Base-by-base conservation (phyloP, 2,888 invertebrate genomes). In the Dasysyrphus tricinctus region DNA sequence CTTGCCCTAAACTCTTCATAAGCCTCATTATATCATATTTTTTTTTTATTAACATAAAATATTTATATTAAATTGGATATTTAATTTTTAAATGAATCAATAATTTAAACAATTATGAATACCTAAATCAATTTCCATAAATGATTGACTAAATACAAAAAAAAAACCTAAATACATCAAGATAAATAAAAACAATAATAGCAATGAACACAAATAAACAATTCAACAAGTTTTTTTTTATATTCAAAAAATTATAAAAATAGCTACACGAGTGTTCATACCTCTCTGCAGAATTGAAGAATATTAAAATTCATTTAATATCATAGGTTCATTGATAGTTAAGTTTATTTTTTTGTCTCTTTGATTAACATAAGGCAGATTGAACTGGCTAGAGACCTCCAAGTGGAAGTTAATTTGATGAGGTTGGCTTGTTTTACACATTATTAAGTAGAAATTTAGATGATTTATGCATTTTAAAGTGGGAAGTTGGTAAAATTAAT, bases 321-420 rank as follows among this genome's bases (percentile, higher is more conserved):
- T 37, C 12, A 47, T 19, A 29, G 34, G 65, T 49, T 67, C 65
- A 67, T 65, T 65, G 65, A 67, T 34, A 67, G 16, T 67, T 34
- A 67, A 67, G 49, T 49, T 37, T 34, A 19, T 12, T 47, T 65
- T 67, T 14, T 63, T 54, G 11, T 44, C 14, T 42, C 4, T 29
- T 59, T 19, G 6, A 42, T 44, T 63, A 44, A 34, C 65, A 67
- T 67, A 67, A 67, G 49, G 65, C 65, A 67, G 65, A 49, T 67
- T 19, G 3, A 67, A 67, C 49, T 67, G 65, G 49, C 6, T 32
- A 47, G 0, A 65, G 32, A n/a, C 47, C 39, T 61, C 19, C 47
- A 32, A 2, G 16, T 49, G 16, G 19, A 19, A 67, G 16, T 34
- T 16, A 65, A 65, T 65, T 47, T 32, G 47, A 16, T 65, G 32